These are phyloP conservation scores for Jordanella pulchra DNA, from an alignment of 2,797 vertebrate species.

Conservation along the genomic window DNA sequence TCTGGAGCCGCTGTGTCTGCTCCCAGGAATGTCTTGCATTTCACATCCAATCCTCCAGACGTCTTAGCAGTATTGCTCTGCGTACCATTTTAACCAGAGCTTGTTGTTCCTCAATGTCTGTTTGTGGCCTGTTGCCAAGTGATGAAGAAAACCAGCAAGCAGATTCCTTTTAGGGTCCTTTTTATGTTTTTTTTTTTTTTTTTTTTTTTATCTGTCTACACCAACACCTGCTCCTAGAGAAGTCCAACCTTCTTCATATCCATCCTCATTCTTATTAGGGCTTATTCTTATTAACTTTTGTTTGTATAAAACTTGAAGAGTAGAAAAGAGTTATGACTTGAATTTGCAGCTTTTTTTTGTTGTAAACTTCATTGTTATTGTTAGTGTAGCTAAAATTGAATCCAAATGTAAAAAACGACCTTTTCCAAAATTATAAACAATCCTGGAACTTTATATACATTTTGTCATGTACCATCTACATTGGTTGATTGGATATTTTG, in stretches of 20 bases:
- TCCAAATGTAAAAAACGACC: background rate
- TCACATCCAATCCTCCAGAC: conserved; percentile 15
- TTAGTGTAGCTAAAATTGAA: conserved; percentile 1
- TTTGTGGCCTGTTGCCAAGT: conserved; percentile 17
- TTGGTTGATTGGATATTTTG: background rate
- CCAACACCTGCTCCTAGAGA: conserved; percentile 13
- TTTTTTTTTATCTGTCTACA: too few species aligned
- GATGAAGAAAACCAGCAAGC: conserved; percentile 16
- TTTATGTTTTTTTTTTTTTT: background rate
- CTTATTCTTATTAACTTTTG: too few species aligned
- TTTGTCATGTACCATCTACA: background rate
- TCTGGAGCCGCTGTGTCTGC: conserved; percentile 40
- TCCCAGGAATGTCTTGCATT: conserved; percentile 23
- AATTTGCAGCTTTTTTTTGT: conserved; percentile 7
- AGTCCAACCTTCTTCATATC: conserved; percentile 7
- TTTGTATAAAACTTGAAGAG: conserved; percentile 20
- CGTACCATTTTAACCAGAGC: background rate
- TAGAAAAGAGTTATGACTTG: conserved; percentile 16
- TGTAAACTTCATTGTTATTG: background rate
- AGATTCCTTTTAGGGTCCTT: conserved; percentile 23
- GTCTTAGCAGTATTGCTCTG: conserved; percentile 39
- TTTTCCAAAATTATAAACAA: background rate
- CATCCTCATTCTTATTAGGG: background rate
- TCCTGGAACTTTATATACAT: background rate
- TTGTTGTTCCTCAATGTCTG: conserved; percentile 42